Conservation (phyloP, 2,797 vertebrate genomes). For the Sebastes minor region DNA sequence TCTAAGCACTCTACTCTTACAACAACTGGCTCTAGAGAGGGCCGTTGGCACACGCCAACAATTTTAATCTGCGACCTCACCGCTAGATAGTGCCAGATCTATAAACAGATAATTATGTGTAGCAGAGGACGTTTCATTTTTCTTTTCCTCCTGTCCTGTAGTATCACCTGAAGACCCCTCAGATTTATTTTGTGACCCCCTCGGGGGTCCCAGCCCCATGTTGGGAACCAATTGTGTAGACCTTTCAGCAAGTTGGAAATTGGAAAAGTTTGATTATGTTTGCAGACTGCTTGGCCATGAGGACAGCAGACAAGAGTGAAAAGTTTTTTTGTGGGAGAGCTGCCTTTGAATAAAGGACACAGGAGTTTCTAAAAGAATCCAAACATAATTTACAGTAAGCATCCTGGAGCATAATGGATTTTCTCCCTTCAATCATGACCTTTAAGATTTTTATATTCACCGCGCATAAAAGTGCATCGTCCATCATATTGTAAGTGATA, state of each 20-base stretch:
- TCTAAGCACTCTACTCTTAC: too few species aligned
- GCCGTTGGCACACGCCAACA: too few species aligned
- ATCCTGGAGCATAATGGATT: neutral
- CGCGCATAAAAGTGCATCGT: neutral
- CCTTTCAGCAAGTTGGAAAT: neutral
- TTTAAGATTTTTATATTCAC: neutral
- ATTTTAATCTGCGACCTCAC: too few species aligned
- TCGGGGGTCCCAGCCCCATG: neutral
- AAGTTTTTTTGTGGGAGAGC: neutral
- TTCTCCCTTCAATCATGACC: neutral
- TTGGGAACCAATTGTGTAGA: neutral
- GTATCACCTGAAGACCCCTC: neutral
- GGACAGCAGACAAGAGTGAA: neutral
- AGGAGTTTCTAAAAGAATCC: neutral
- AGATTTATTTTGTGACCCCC: neutral
- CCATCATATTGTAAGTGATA: slow-evolving; percentile 52
- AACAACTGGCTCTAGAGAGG: too few species aligned
- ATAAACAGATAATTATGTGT: neutral
- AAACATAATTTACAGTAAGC: neutral
- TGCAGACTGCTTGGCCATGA: neutral
- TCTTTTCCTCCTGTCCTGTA: neutral
- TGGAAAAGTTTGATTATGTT: neutral
- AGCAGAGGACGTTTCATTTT: neutral
- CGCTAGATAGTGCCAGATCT: fast-evolving
- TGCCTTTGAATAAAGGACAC: neutral